phyloP scores from a whole-genome alignment of 2,797 vertebrate genomes.

The Chaetophractus vellerosus region DNA sequence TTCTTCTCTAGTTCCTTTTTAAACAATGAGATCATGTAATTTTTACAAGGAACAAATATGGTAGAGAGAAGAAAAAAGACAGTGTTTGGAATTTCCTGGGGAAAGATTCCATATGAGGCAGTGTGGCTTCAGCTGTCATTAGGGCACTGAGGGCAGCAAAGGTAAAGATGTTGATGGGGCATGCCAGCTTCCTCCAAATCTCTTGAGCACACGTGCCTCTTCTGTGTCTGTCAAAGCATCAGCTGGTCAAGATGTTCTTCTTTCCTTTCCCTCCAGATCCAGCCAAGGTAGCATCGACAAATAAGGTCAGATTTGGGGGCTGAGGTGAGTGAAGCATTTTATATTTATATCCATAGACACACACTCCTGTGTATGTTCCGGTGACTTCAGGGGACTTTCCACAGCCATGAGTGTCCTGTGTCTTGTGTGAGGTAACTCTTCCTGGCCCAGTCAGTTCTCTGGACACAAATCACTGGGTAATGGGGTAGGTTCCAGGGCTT shows the following conservation, averaged over 20 bases:
- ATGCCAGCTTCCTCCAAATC: background rate
- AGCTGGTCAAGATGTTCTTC: constrained; percentile 64
- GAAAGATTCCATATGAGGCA: background rate
- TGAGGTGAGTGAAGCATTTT: constrained; percentile 88
- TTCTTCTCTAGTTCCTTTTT: background rate
- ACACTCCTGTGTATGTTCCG: constrained; percentile 84
- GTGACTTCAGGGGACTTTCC: constrained; percentile 92
- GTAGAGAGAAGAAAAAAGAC: background rate
- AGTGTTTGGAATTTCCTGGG: background rate
- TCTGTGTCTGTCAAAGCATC: constrained; percentile 62
- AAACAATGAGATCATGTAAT: background rate
- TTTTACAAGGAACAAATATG: constrained; percentile 26
- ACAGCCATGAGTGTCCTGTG: constrained; percentile 80
- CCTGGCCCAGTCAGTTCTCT: constrained; percentile 6
- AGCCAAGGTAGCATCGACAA: constrained; percentile 86
- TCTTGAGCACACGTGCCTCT: background rate
- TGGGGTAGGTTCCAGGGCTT: constrained; percentile 11
- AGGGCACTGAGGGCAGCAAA: background rate
- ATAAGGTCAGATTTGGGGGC: constrained; percentile 87
- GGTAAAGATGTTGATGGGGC: background rate
- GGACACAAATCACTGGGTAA: constrained; percentile 43
- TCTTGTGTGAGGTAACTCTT: constrained; percentile 83
- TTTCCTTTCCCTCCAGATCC: constrained; percentile 72
- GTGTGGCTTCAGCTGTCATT: background rate
- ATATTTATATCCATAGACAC: constrained; percentile 91